phyloP scores from a whole-genome alignment of 2,113 vertebrate species.

The Seriola rivoliana region DNA sequence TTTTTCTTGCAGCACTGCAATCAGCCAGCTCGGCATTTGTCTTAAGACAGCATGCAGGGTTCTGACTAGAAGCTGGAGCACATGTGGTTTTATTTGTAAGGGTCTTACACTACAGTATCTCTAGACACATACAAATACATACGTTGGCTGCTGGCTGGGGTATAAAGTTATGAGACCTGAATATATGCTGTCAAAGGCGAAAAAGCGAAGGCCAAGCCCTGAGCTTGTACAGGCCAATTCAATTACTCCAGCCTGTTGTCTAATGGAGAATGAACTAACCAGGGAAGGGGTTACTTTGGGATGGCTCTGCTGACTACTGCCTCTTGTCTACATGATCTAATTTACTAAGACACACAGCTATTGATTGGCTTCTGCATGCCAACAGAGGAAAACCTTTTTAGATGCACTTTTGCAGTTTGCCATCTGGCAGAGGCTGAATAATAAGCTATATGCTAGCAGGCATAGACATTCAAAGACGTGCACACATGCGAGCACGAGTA shows the following conservation, averaged over 20 bases:
- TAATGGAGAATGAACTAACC: constrained; percentile 79
- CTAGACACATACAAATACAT: not conserved
- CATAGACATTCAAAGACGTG: not conserved
- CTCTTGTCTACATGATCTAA: constrained; percentile 82
- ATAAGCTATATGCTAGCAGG: constrained; percentile 30
- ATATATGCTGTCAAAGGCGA: constrained; percentile 73
- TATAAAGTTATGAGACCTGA: constrained; percentile 62
- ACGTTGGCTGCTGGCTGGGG: constrained; percentile 16
- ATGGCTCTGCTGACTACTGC: constrained; percentile 77
- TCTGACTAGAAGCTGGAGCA: not conserved
- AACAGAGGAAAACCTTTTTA: constrained; percentile 67
- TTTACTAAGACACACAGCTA: constrained; percentile 81
- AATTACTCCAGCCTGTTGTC: constrained; percentile 76
- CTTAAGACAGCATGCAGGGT: not conserved
- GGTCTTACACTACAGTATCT: constrained; percentile 17
- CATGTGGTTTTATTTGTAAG: not conserved
- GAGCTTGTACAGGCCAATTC: constrained; percentile 80
- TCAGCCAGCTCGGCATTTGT: not conserved
- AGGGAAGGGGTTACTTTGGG: constrained; percentile 75
- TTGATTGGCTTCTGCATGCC: constrained; percentile 80
- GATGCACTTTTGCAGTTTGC: constrained; percentile 69
- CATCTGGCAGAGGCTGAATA: constrained; percentile 52
- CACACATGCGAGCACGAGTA: not conserved
- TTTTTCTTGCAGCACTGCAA: not conserved
- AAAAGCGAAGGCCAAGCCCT: constrained; percentile 69